Evolutionary conservation across 2,113 vertebrate genomes (phyloP).

Genomic region (Malurus cyaneus): DNA sequence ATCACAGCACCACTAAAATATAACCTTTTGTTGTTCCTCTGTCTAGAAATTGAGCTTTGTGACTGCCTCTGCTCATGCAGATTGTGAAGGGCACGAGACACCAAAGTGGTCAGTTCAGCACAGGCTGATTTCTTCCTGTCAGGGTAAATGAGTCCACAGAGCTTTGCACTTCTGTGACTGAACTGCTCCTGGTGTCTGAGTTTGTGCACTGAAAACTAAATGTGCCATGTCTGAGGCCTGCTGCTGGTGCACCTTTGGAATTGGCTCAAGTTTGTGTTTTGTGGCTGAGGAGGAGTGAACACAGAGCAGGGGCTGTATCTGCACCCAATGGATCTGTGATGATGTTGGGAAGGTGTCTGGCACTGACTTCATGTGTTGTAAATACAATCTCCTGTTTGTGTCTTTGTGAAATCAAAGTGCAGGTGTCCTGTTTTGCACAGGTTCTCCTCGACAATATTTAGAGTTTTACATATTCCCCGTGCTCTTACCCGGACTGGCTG

Average conservation of each 20-base stretch:
- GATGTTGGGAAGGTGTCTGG: neutral
- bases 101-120: neutral
- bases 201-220: neutral
- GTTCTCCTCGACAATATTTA: slow-evolving; percentile 75
- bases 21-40: neutral
- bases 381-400: neutral
- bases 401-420: neutral
- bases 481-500: slow-evolving; percentile 83
- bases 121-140: neutral
- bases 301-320: neutral
- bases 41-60: neutral
- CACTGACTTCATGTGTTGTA: neutral
- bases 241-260: neutral
- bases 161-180: neutral
- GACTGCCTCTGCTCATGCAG: neutral
- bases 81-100: neutral
- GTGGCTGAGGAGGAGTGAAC: neutral
- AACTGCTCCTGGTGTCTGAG: neutral
- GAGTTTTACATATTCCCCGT: slow-evolving; percentile 83
- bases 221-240: neutral
- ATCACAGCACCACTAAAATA: neutral
- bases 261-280: neutral
- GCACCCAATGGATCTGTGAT: neutral
- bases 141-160: neutral
- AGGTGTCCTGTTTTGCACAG: slow-evolving; percentile 66